Evolutionary conservation across 2,797 vertebrate genomes (phyloP), one percentile per base, ranked within the genome.

Genomic region (Pterois miles): DNA sequence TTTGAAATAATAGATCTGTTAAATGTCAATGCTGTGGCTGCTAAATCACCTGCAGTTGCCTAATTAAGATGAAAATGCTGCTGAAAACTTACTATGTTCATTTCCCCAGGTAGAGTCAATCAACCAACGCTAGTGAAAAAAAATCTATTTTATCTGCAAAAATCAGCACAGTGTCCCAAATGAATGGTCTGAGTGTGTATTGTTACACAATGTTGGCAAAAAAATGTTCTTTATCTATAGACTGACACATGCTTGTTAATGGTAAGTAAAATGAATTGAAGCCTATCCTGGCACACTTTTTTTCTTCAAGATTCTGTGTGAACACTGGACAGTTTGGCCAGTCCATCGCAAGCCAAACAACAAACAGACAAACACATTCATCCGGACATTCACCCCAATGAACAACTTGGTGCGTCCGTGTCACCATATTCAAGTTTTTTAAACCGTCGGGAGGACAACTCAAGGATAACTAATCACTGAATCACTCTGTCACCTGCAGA

Each of bases 1-100:
- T 22, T 67, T 10, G 46, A 58, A 64, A 9, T 50, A 33, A 38
- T 62, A 0, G 27, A 23, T 38, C 14, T 2, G 2, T 25, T 9
- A 72, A 80, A 73, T 66, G 60, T 25, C 69, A 80, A 27, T 10
- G 11, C 54, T 65, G 57, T 54, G 40, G 46, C 65, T 66, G 70
- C 71, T 58, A 74, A 22, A 63, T 75, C 43, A 65, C 43, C 43
- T 62, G 76, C 71, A n/a, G 64, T 33, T 54, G 20, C 50, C 57
- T 79, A 56, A 79, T 76, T 62, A 78, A 71, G 67, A 81, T 86
- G 66, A 83, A 76, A 82, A 20, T 10, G 25, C 48, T 6, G 20
- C 29, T 66, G 18, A 53, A 36, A 74, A 36, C 8, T 59, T 16
- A 59, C 34, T 34, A 14, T 14, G 34, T 58, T 70, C 8, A 74